Conservation (phyloP, 2,888 invertebrate genomes). For the Thecocarcelia acutangulata region DNA sequence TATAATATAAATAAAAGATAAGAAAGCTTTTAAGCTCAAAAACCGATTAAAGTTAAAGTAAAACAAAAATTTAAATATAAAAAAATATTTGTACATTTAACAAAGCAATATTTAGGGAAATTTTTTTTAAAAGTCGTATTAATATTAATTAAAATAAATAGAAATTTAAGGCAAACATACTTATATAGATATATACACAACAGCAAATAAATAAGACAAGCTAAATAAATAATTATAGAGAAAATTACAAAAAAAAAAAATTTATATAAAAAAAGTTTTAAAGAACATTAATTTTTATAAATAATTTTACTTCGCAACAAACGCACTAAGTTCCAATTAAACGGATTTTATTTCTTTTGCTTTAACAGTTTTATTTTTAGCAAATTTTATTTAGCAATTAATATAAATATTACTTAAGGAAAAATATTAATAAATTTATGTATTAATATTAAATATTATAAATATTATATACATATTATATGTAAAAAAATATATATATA, state of each 20-base stretch:
- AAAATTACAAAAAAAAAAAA: conserved; percentile 32
- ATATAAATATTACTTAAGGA: conserved; percentile 4
- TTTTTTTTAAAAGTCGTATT: conserved; percentile 61
- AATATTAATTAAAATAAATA: conserved; percentile 31
- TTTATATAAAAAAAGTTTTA: too few species aligned
- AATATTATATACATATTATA: conserved; percentile 45
- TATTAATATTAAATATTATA: conserved; percentile 28
- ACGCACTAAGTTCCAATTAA: conserved; percentile 35
- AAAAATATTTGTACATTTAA: conserved; percentile 71
- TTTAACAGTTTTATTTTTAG: conserved; percentile 31
- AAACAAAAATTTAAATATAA: conserved; percentile 35
- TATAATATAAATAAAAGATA: not conserved
- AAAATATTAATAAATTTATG: conserved; percentile 5
- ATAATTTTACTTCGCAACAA: conserved; percentile 30
- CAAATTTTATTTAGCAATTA: conserved; percentile 27
- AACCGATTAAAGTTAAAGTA: conserved; percentile 13
- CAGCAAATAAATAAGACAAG: conserved; percentile 29
- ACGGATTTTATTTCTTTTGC: conserved; percentile 31
- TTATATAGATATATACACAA: conserved; percentile 32
- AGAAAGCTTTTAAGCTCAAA: conserved; percentile 64
- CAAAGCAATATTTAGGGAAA: conserved; percentile 73
- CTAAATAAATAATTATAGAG: conserved; percentile 49
- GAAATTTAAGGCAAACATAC: conserved; percentile 26
- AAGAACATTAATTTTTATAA: conserved; percentile 48
- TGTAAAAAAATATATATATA: conserved; percentile 37